Conservation (phyloP, 2,888 invertebrate species). For the Zaprionus lineosus region DNA sequence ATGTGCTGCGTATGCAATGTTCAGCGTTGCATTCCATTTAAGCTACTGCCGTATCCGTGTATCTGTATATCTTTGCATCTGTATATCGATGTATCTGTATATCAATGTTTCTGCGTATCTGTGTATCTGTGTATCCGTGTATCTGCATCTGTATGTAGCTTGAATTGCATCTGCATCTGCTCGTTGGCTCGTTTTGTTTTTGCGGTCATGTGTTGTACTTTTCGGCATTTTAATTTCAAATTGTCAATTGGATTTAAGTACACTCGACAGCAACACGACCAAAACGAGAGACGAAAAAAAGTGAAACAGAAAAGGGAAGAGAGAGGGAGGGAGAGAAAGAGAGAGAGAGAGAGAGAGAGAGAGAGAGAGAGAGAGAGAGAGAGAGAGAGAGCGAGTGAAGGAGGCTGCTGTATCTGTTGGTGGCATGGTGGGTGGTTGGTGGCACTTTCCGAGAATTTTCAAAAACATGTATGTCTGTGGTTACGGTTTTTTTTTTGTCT, state of each 20-base stretch:
- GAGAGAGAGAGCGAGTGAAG: not conserved
- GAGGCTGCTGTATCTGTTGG: too few relatives aligned
- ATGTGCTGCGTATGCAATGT: slow-evolving; percentile 64
- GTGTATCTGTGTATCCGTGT: slow-evolving; percentile 13
- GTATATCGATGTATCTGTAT: slow-evolving; percentile 13
- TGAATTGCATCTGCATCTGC: slow-evolving; percentile 10
- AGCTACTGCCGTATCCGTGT: slow-evolving; percentile 16
- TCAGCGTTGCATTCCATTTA: slow-evolving; percentile 71
- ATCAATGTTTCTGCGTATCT: slow-evolving; percentile 16
- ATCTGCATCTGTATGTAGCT: slow-evolving; percentile 4
- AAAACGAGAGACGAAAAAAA: not conserved
- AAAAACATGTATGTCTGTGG: slow-evolving; percentile 21
- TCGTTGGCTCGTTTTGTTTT: slow-evolving; percentile 47
- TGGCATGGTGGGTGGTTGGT: too few relatives aligned
- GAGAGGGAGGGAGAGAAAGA: slow-evolving; percentile 4
- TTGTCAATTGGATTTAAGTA: slow-evolving; percentile 77
- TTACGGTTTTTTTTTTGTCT: slow-evolving; percentile 15
- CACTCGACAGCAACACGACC: slow-evolving; percentile 59
- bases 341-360: not conserved
- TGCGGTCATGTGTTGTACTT: slow-evolving; percentile 66
- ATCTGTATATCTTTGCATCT: slow-evolving; percentile 17
- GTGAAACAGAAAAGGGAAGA: not conserved
- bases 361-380: not conserved
- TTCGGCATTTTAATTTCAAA: slow-evolving; percentile 77
- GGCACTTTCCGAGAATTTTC: slow-evolving; percentile 25